phyloP scores from a whole-genome alignment of 2,888 invertebrate species.

The Sarcophaga subvicina region DNA sequence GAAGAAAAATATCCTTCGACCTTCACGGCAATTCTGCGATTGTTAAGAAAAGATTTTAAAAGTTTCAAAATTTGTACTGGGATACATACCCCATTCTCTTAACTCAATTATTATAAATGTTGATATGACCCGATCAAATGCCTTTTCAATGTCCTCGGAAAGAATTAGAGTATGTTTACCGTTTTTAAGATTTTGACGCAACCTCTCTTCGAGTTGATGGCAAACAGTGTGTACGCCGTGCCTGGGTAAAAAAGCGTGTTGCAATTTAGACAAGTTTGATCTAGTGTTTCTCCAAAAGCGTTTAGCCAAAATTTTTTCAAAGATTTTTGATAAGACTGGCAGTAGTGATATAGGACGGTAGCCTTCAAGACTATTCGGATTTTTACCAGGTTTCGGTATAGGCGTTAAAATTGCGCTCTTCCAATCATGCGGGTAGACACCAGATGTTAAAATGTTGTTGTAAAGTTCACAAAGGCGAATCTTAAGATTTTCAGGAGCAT shows the following conservation, averaged over 20 bases:
- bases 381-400: too few relatives aligned
- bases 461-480: too few relatives aligned
- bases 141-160: not conserved
- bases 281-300: conserved; percentile 10
- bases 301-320: conserved; percentile 21
- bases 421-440: conserved; percentile 34
- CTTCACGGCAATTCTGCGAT: conserved; percentile 22
- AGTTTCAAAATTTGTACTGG: not conserved
- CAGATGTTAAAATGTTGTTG: conserved; percentile 23
- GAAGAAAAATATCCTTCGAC: conserved; percentile 14
- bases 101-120: conserved; percentile 23
- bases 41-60: conserved; percentile 28
- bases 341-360: too few relatives aligned
- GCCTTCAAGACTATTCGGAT: too few relatives aligned
- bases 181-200: too few relatives aligned
- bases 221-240: not conserved
- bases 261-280: too few relatives aligned
- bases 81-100: not conserved
- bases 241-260: too few relatives aligned
- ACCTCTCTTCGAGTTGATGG: too few relatives aligned
- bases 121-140: conserved; percentile 1
- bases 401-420: conserved; percentile 14
- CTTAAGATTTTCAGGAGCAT: too few relatives aligned
- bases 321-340: conserved; percentile 11
- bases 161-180: not conserved